Evolutionary conservation across 2,797 vertebrate species (phyloP).

Genomic region (Parauchenoglanis punctatus): DNA sequence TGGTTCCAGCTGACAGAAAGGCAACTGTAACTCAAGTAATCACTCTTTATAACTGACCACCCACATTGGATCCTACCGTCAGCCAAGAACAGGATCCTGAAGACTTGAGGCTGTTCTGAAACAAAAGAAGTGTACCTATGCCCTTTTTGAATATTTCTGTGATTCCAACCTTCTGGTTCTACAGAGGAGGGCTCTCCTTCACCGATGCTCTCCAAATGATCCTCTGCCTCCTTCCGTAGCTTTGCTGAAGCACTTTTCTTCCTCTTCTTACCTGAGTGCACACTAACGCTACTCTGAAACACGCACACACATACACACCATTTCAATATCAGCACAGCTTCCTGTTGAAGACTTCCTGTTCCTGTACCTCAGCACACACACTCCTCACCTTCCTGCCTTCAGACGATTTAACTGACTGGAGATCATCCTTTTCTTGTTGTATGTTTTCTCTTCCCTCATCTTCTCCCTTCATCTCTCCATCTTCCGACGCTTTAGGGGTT

Average conservation of each 20-base stretch:
- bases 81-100: not conserved
- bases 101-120: not conserved
- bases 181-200: constrained; percentile 53
- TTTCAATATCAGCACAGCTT: constrained; percentile 2
- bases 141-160: not conserved
- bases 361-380: not conserved
- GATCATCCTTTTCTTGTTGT: constrained; percentile 60
- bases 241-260: constrained; percentile 43
- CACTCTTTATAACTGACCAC: not conserved
- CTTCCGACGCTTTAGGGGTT: not conserved
- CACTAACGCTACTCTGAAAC: constrained; percentile 63
- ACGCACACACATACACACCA: constrained; percentile 29
- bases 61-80: too few relatives aligned
- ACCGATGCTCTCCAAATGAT: constrained; percentile 60
- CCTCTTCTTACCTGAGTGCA: constrained; percentile 53
- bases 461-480: constrained; percentile 16
- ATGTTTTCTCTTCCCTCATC: constrained; percentile 20
- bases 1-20: too few relatives aligned
- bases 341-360: not conserved
- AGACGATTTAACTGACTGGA: constrained; percentile 25
- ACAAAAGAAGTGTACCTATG: not conserved
- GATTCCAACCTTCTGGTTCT: constrained; percentile 43
- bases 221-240: constrained; percentile 46
- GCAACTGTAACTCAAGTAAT: not conserved
- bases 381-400: constrained; percentile 64